These are phyloP conservation scores for Tipula helvola DNA, from an alignment of 2,888 invertebrate species.

Conservation along the genomic window DNA sequence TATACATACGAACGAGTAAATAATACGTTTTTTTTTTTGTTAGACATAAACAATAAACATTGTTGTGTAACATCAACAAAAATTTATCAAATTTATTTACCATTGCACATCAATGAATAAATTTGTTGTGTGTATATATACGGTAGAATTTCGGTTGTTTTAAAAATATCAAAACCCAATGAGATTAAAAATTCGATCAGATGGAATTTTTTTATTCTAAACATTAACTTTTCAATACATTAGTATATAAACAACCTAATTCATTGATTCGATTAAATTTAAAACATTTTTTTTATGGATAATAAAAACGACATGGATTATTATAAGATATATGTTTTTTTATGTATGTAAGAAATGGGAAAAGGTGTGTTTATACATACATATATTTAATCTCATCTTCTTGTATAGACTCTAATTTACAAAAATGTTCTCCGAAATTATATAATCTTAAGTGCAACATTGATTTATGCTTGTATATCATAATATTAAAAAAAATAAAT, in stretches of 20 bases:
- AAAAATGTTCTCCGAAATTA: background rate
- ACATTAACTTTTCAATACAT: background rate
- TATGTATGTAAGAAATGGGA: background rate
- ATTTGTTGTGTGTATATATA: background rate
- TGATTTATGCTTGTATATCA: background rate
- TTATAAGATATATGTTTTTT: background rate
- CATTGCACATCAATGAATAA: background rate
- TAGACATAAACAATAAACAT: background rate
- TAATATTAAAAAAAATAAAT: background rate
- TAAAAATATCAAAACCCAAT: background rate
- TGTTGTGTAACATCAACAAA: background rate
- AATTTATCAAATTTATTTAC: background rate
- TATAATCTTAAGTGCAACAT: background rate
- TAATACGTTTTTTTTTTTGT: background rate
- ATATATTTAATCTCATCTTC: background rate
- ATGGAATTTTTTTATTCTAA: background rate
- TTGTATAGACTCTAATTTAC: background rate
- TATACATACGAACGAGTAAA: background rate
- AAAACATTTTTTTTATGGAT: background rate
- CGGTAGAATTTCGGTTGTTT: background rate
- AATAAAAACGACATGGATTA: background rate
- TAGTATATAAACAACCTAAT: background rate
- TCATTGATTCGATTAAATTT: background rate
- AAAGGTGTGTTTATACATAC: background rate
- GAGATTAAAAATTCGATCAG: background rate